Evolutionary conservation across 2,797 vertebrate species (phyloP).

Genomic region (Pantherophis alleghaniensis): DNA sequence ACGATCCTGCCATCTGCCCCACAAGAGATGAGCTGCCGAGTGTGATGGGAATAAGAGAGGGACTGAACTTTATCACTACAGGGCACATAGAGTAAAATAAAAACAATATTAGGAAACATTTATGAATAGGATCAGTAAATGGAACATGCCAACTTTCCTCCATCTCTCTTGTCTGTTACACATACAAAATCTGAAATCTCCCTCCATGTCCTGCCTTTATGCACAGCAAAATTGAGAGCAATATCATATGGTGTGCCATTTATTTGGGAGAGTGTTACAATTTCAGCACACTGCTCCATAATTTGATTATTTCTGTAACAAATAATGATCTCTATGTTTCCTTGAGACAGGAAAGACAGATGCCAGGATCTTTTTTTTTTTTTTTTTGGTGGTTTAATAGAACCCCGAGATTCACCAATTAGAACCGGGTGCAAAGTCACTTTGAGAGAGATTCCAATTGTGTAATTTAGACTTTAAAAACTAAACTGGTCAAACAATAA

Average conservation of each 20-base stretch:
- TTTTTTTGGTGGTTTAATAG: neutral
- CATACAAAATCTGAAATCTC: neutral
- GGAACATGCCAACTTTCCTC: neutral
- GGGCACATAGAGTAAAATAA: constrained; percentile 40
- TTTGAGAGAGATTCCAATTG: neutral
- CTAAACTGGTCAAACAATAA: neutral
- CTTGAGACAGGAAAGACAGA: neutral
- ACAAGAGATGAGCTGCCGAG: constrained; percentile 95
- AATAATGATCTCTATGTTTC: neutral
- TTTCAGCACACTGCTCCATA: neutral
- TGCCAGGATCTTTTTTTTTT: neutral
- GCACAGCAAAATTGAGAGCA: neutral
- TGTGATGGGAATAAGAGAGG: constrained; percentile 92
- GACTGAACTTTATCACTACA: constrained; percentile 93
- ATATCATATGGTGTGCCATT: neutral
- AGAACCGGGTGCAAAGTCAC: neutral
- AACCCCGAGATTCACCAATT: neutral
- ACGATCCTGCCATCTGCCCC: constrained; percentile 92
- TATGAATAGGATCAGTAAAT: neutral
- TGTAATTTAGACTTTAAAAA: neutral
- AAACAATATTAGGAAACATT: constrained; percentile 7
- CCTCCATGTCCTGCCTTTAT: neutral
- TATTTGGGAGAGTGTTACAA: no score
- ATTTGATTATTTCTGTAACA: neutral
- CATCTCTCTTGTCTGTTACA: neutral